Evolutionary conservation across 1,140 invertebrate genomes (phyloP).

Genomic region (Diploscapter pachys): DNA sequence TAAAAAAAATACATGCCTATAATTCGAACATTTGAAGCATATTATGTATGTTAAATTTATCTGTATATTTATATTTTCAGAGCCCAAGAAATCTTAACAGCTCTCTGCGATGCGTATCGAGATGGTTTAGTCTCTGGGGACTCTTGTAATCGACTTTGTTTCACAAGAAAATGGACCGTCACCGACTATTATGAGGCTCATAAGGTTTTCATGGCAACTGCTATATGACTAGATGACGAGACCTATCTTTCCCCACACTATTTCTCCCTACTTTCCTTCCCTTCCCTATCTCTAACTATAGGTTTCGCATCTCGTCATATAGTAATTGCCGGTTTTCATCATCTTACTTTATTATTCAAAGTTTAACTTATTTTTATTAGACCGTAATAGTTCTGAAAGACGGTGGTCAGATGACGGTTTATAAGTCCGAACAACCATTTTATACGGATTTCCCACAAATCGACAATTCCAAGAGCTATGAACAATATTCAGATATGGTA

Average conservation of each 20-base stretch:
- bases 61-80: constrained; percentile 35
- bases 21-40: too few species aligned
- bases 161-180: constrained; percentile 45
- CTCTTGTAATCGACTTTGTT: constrained; percentile 47
- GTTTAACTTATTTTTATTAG: not conserved
- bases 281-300: not conserved
- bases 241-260: constrained; percentile 27
- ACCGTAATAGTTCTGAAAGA: constrained; percentile 32
- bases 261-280: not conserved
- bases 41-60: too few species aligned
- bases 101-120: constrained; percentile 43
- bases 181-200: constrained; percentile 48
- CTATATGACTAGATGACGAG: constrained; percentile 1
- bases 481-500: constrained; percentile 49
- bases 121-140: constrained; percentile 43
- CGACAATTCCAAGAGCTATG: constrained; percentile 42
- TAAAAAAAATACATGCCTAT: too few species aligned
- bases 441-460: constrained; percentile 43
- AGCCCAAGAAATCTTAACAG: constrained; percentile 42
- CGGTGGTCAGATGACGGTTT: constrained; percentile 28
- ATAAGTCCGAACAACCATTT: constrained; percentile 39
- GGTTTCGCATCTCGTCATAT: not conserved
- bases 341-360: too few species aligned
- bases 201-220: constrained; percentile 46
- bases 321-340: too few species aligned